Base-by-base conservation (phyloP, 1,140 invertebrate species). In the Drosophila chauvacae region DNA sequence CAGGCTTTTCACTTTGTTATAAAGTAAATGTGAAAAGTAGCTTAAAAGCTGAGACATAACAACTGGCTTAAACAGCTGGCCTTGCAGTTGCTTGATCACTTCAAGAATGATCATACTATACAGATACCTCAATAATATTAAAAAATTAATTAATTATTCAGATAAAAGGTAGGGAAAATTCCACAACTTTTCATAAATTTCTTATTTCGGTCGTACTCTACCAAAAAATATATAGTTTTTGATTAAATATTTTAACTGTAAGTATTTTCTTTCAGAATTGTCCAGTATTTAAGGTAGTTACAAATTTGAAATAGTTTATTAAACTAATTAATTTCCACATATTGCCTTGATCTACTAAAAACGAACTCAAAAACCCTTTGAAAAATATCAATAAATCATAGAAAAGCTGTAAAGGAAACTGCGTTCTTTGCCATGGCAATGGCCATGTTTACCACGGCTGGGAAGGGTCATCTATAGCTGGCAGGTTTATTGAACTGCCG, bases 401-500 rank as follows among this genome's bases (percentile, higher is more conserved):
- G 20, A 20, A n/a, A 28, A 50, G 16, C 6, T 7, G 0, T 7
- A 44, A 35, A 20, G 39, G 16, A 39, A 39, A 39, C 30, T 55
- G 6, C 7, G 11, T 68, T 70, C 2, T 20, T 9, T 18, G 13
- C 39, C 20, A 4, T 28, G 20, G 30, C 28, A 33, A 35, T 37
- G 61, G 10, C 39, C 20, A 20, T 70, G 66, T 33, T 68, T 70
- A 55, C 63, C 2, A 3, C 9, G 14, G 7, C 23, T 6, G 11
- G 10, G 14, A 20, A 55, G 66, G 66, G 66, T 70, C 66, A 70
- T 35, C 66, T 45, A 56, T 56, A 26, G 66, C 37, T 51, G 10
- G 33, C 48, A 37, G 41, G 63, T 70, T 70, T 68, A 39, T 56
- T 70, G 63, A 70, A 70, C 66, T 20, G 30, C 47, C 48, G 14